Base-by-base conservation (phyloP, 2,797 vertebrate species). In the Rhadinocentrus ornatus region DNA sequence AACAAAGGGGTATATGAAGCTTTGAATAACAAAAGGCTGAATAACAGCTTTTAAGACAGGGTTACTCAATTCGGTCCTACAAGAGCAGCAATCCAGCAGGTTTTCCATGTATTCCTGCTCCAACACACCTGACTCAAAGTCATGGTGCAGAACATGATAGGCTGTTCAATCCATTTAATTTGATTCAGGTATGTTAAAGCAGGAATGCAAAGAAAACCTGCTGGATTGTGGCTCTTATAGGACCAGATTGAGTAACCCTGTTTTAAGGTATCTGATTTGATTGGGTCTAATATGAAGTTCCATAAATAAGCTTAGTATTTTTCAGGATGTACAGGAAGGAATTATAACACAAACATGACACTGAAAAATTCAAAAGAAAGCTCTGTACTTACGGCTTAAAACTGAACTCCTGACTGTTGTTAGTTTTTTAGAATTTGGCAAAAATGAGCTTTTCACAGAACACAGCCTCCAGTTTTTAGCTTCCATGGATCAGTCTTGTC, bases 311-410 rank as follows among this genome's bases (percentile, higher is more conserved):
- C 52, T 53, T 26, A 16, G 26, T 0, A 8, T 16, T 26, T 54
- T 15, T 54, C 15, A 54, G 26, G 2, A 29, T 29, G 52, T 5
- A 16, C 26, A 29, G 20, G 18, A 9, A 8, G 24, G 41, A 13
- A 34, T 22, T 54, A 22, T 41, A 34, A 50, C 10, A 9, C 2
- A 37, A 41, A 60, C 3, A 67, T 57, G 32, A 60, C 20, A 20
- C 35, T 73, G 13, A 62, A 65, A n/a, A 61, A 57, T 27, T 50
- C 1, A 68, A 82, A 70, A 2, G n/a, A 76, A 71, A 73, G 20
- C 48, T 63, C 4, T 69, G 50, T 86, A 91, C 88, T 92, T 79
- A 90, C 87, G 67, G 39, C 20, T 78, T 16, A 78, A 80, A 81
- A 62, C 35, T 59, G 71, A 70, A 31, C 66, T 7, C 26, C 66